Evolutionary conservation across 2,797 vertebrate species (phyloP).

Genomic region (Hemitrygon akajei): DNA sequence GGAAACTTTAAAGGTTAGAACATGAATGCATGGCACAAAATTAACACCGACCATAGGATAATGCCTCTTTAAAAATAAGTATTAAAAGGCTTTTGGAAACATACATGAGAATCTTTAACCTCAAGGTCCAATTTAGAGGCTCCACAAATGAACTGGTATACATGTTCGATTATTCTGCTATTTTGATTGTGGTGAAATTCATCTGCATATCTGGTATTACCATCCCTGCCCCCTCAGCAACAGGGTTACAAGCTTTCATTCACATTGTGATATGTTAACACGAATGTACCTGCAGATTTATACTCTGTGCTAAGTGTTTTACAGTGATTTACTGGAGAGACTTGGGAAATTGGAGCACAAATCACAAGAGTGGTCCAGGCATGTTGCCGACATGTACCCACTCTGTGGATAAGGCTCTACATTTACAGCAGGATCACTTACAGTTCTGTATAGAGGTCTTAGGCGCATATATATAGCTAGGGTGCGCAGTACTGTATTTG

Average conservation of each 20-base stretch:
- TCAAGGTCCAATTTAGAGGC: neutral
- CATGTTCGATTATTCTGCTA: no score
- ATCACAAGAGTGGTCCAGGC: neutral
- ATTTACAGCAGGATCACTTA: neutral
- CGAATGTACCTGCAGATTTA: neutral
- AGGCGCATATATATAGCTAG: no score
- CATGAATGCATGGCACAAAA: neutral
- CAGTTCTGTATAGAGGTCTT: no score
- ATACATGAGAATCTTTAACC: neutral
- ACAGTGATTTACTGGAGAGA: neutral
- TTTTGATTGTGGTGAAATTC: neutral
- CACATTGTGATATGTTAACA: neutral
- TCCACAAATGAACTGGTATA: neutral
- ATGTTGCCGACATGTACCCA: neutral
- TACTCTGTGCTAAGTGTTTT: neutral
- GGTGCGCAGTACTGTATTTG: no score
- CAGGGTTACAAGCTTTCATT: neutral
- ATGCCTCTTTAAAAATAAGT: neutral
- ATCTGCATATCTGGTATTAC: neutral
- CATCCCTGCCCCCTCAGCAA: neutral
- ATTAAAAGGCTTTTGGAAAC: neutral
- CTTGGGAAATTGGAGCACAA: no score
- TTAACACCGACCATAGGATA: neutral
- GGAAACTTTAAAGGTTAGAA: slow-evolving; percentile 72
- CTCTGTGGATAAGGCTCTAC: neutral